Conservation (phyloP, 2,113 vertebrate species). For the Oncorhynchus tshawytscha region DNA sequence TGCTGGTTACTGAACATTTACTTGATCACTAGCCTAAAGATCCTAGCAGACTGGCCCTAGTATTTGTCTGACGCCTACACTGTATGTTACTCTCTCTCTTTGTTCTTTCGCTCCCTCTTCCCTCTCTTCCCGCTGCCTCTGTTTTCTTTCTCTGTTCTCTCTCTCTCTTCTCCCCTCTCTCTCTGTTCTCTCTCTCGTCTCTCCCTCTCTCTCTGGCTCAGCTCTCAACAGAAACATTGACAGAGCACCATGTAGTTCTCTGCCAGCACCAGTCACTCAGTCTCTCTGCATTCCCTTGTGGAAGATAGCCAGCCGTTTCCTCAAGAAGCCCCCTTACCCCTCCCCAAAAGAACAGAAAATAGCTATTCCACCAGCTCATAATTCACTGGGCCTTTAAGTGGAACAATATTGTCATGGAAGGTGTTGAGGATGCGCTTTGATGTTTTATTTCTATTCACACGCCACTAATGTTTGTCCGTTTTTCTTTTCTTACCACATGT, state of each 20-base stretch:
- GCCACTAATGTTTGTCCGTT: neutral
- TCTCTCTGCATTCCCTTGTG: constrained; percentile 40
- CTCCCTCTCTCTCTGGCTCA: constrained; percentile 37
- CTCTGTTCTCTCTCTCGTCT: constrained; percentile 13
- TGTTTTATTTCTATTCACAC: neutral
- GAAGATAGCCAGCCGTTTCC: constrained; percentile 39
- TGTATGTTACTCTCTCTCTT: neutral
- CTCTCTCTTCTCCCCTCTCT: constrained; percentile 15
- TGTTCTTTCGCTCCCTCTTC: neutral
- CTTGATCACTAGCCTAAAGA: constrained; percentile 34
- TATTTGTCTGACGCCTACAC: constrained; percentile 9
- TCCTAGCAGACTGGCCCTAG: constrained; percentile 46
- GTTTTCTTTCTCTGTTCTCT: constrained; percentile 19
- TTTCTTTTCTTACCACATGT: constrained; percentile 20
- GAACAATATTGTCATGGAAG: neutral
- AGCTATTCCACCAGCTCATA: constrained; percentile 16
- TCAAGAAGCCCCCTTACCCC: constrained; percentile 29
- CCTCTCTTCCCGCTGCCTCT: no score
- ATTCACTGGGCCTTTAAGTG: neutral
- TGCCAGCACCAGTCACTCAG: constrained; percentile 44
- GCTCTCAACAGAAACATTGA: constrained; percentile 57
- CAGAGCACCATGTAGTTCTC: constrained; percentile 48
- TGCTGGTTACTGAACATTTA: neutral
- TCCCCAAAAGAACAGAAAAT: constrained; percentile 26
- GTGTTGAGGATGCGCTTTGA: neutral